These are phyloP conservation scores for Polypedilum vanderplanki DNA, from an alignment of 1,140 invertebrate species.

Conservation along the genomic window DNA sequence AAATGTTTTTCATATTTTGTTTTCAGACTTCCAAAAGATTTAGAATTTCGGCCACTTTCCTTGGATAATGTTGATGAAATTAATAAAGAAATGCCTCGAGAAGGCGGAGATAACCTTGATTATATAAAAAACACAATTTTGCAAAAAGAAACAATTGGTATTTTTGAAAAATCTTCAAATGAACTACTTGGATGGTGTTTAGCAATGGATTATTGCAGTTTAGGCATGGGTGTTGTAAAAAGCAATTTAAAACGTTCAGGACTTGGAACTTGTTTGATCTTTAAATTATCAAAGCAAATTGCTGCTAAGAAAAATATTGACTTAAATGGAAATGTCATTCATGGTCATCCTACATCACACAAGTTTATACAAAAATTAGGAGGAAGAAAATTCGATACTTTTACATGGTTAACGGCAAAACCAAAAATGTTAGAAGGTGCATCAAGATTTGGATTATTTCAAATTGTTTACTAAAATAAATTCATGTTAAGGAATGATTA, in stretches of 20 bases:
- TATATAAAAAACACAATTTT: not conserved
- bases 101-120: not conserved
- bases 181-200: not conserved
- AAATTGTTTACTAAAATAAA: not conserved
- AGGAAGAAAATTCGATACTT: not conserved
- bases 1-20: too few species aligned
- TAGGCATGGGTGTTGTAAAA: not conserved
- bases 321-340: not conserved
- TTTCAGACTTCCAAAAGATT: not conserved
- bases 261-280: not conserved
- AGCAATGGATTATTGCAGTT: not conserved
- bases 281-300: not conserved
- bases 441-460: not conserved
- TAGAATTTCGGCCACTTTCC: not conserved
- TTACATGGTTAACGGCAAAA: not conserved
- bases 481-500: too few species aligned
- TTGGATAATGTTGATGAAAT: not conserved
- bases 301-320: not conserved
- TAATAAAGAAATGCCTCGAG: not conserved
- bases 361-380: not conserved
- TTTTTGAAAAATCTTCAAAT: not conserved
- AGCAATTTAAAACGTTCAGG: not conserved
- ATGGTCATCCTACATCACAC: not conserved
- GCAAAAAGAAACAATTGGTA: not conserved
- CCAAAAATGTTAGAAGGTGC: not conserved